Conservation (phyloP, 2,113 vertebrate species). For the Eubucco bourcierii region DNA sequence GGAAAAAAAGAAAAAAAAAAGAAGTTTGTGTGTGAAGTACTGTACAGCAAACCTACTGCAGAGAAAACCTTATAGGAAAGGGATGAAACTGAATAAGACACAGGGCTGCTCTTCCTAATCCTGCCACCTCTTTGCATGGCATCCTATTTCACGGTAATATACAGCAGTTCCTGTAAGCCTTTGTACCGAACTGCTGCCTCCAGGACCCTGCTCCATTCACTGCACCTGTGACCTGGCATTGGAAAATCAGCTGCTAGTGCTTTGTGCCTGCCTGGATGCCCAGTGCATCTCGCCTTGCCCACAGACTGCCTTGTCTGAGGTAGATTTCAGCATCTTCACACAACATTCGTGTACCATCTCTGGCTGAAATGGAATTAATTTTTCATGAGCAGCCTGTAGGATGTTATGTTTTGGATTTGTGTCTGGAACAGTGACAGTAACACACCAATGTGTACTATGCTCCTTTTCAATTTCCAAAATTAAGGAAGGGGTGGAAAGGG, state of each 20-base stretch:
- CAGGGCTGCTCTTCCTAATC: not conserved
- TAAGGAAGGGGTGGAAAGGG: not conserved
- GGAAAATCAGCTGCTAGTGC: not conserved
- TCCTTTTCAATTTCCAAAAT: not conserved
- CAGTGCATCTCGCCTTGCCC: not conserved
- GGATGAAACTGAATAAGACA: not conserved
- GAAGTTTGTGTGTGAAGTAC: not conserved
- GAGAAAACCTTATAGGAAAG: too few relatives aligned
- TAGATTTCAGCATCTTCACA: not conserved
- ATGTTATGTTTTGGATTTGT: not conserved
- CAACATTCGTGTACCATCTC: rapidly evolving
- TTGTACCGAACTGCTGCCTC: rapidly evolving
- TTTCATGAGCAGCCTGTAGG: not conserved
- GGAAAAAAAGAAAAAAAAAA: too few relatives aligned
- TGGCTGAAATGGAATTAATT: not conserved
- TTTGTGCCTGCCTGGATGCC: not conserved
- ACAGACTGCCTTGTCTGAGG: not conserved
- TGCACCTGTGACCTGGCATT: not conserved
- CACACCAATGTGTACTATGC: not conserved
- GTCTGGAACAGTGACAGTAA: not conserved
- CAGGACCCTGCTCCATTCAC: not conserved
- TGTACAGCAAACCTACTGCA: not conserved
- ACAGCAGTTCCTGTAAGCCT: not conserved
- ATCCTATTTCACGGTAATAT: too few relatives aligned
- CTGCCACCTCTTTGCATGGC: not conserved